Evolutionary conservation across 2,888 invertebrate genomes (phyloP), one percentile per base, ranked within the genome.

Genomic region (Eutolmus rufibarbis): DNA sequence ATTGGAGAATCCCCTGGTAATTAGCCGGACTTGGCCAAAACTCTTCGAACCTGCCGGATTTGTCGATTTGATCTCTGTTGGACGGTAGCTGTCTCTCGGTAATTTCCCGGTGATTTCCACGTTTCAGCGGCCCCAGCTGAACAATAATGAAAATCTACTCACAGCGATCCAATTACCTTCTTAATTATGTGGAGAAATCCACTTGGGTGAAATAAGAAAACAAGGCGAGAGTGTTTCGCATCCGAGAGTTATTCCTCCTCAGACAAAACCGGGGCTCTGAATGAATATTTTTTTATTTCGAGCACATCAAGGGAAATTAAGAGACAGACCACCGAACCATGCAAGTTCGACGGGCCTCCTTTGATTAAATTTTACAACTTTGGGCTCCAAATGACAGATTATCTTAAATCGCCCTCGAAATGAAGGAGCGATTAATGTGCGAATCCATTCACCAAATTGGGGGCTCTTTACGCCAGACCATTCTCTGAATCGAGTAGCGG

Each of bases 181-280:
- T 66, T 82, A 82, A 82, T 82, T 82, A 82, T 82, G 57, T 66
- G 66, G 66, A 82, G 82, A 82, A 82, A 82, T 57, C 37, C 82
- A 82, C 82, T 82, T 82, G 82, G 82, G 82, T 82, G 51, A 82
- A 82, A 82, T 82, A 82, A 82, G 82, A 82, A 78, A 82, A 82
- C 40, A 56, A 37, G 31, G 31, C 28, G 16, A 56, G 46, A 56
- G 12, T 66, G 23, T 40, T 40, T 40, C 40, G 12, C 51, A 51
- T 12, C 43, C 31, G 31, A 79, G 79, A 19, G 23, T 31, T 23
- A 79, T 46, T 46, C 23, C 66, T 66, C 66, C 12, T 28, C 14
- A 14, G 66, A n/a, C 66, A 56, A 56, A 19, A 16, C 56, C 9
- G 9, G 56, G 56, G 23, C 66, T 66, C 66, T 23, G 28, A 12